Evolutionary conservation across 1,140 invertebrate species (phyloP), one percentile per base, ranked within the genome.

Genomic region (Glomeris maerens): DNA sequence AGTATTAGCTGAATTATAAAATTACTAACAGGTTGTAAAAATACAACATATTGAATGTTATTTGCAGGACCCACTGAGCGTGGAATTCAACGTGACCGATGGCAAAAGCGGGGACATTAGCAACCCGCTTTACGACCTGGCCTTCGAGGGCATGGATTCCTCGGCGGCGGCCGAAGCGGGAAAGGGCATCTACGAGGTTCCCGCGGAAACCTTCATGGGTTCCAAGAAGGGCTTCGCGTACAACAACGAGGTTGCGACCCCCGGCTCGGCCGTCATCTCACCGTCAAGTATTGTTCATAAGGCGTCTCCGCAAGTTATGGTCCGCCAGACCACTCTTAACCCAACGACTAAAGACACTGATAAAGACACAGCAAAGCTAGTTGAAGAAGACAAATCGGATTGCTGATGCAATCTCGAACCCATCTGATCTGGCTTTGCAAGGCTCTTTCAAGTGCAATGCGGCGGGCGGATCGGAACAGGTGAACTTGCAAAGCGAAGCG

Each of bases 41-140:
- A 46, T 46, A 27, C 20, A 36, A 46, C 5, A 46, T 38, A 38
- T 7, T 4, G 26, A 38, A 46, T 25, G 23, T 27, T 52, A 10
- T 36, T 58, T 59, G n/a, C 50, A 78, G 74, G 73, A 77, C 56
- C 72, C 75, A 1, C 60, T 80, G 54, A 82, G 89, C 60, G 79
- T 79, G 26, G 82, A 83, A 36, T 87, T 85, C 64, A 80, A 77
- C 57, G 66, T 86, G 45, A 75, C 76, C 39, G 79, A 83, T 42
- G 73, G 82, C 27, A 73, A 74, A 53, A 71, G 69, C 52, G 74
- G 88, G 46, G 89, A 95, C 67, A 94, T 95, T 69, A 84, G 81
- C 60, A 95, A 94, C 71, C 91, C 91, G 7, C 92, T 96, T 87
- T 96, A 93, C 65, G 90, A 95, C 61, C 40, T 42, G 4, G 88